phyloP scores from a whole-genome alignment of 2,888 invertebrate species.

The Rhagophthalmus giganteus region DNA sequence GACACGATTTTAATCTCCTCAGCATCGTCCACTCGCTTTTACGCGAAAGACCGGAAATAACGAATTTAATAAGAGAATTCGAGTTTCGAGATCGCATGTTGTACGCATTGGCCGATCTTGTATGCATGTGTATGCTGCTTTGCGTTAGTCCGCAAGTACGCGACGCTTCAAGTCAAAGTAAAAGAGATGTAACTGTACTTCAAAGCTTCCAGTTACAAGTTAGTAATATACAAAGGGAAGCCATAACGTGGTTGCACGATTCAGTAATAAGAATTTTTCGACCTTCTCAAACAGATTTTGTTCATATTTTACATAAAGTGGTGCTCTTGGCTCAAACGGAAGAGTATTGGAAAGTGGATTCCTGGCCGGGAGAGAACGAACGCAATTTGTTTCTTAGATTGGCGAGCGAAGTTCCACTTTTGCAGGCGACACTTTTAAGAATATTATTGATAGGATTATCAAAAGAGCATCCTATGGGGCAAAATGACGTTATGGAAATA shows the following conservation, averaged over 20 bases:
- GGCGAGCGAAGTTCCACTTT: constrained; percentile 85
- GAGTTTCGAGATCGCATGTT: constrained; percentile 84
- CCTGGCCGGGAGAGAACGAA: constrained; percentile 90
- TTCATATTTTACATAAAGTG: constrained; percentile 77
- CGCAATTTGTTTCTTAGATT: constrained; percentile 75
- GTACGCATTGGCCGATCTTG: constrained; percentile 78
- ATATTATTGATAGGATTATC: constrained; percentile 77
- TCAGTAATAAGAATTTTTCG: constrained; percentile 75
- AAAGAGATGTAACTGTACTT: constrained; percentile 58
- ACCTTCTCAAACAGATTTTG: constrained; percentile 71
- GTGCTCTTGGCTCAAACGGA: constrained; percentile 78
- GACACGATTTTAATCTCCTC: constrained; percentile 79
- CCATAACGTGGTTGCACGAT: constrained; percentile 86
- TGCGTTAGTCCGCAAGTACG: constrained; percentile 72
- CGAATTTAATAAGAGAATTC: constrained; percentile 63
- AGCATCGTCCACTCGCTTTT: constrained; percentile 80
- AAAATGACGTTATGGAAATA: constrained; percentile 84
- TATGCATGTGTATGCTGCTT: constrained; percentile 82
- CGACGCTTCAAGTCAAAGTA: constrained; percentile 63
- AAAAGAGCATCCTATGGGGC: constrained; percentile 77
- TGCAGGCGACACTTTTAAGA: constrained; percentile 80
- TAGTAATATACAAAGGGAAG: constrained; percentile 74
- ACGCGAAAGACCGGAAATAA: constrained; percentile 64
- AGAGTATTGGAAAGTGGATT: constrained; percentile 78
- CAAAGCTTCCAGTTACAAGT: constrained; percentile 54